A percentile compares a stretch with the other conserved stretches of the same genome.
phyloP scores from a whole-genome alignment of 2,888 invertebrate genomes.

The Temnothorax unifasciatus region DNA sequence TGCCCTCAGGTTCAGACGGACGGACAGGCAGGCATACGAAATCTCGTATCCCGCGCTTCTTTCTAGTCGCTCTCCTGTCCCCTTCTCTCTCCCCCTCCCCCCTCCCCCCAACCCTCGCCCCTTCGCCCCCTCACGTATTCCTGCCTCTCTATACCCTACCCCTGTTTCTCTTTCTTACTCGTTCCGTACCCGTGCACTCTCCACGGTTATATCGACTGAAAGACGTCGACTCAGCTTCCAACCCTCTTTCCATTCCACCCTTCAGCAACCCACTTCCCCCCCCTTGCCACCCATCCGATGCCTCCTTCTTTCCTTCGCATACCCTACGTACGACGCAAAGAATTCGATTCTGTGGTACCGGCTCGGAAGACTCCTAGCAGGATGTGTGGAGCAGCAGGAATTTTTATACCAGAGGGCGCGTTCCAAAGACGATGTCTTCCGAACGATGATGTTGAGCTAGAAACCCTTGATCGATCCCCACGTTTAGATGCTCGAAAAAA shows the following conservation, averaged over 20 bases:
- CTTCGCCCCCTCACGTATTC: constrained; percentile 35
- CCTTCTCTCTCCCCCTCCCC: background rate
- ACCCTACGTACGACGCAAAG: constrained; percentile 71
- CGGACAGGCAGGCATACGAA: constrained; percentile 82
- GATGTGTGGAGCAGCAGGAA: constrained; percentile 65
- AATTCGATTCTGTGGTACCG: constrained; percentile 76
- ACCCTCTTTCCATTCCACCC: constrained; percentile 77
- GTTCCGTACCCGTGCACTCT: constrained; percentile 62
- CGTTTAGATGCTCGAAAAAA: constrained; percentile 4
- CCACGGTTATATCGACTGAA: constrained; percentile 78
- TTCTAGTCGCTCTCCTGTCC: constrained; percentile 57
- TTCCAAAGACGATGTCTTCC: constrained; percentile 62
- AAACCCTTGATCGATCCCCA: constrained; percentile 46
- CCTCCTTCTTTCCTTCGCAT: constrained; percentile 60
- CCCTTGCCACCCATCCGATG: constrained; percentile 41
- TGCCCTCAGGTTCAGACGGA: constrained; percentile 81
- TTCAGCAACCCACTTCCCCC: constrained; percentile 67
- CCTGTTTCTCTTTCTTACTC: constrained; percentile 66
- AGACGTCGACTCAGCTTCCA: constrained; percentile 84
- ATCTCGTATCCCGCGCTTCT: constrained; percentile 80
- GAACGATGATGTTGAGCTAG: constrained; percentile 62
- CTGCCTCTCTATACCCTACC: constrained; percentile 53
- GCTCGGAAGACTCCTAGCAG: constrained; percentile 66
- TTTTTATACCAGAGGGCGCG: constrained; percentile 67
- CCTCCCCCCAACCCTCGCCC: constrained; percentile 3